phyloP scores from a whole-genome alignment of 2,888 invertebrate genomes.

The Lepidochitona cinerea region DNA sequence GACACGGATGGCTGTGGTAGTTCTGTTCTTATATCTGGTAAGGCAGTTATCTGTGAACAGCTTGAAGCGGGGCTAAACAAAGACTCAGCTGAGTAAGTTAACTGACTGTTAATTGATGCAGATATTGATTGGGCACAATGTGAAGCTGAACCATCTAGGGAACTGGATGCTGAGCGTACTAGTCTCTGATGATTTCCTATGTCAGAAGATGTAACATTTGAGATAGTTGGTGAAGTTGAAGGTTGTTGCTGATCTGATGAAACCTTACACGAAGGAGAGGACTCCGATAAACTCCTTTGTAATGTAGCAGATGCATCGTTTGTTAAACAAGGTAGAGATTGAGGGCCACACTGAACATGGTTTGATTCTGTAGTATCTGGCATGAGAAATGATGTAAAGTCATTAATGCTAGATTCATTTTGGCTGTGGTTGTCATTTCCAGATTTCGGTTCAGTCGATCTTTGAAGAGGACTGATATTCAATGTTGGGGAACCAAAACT shows the following conservation, averaged over 20 bases:
- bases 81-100: conserved; percentile 44
- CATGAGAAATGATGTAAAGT: not conserved
- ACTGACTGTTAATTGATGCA: not conserved
- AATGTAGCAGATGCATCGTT: not conserved
- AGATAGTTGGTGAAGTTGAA: not conserved
- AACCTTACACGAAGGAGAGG: not conserved
- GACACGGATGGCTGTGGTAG: not conserved
- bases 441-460: not conserved
- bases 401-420: not conserved
- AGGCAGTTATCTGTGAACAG: not conserved
- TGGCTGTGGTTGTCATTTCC: not conserved
- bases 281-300: not conserved
- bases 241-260: not conserved
- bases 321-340: not conserved
- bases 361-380: not conserved
- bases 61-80: conserved; percentile 33
- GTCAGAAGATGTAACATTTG: not conserved
- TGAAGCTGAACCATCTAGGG: not conserved
- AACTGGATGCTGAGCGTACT: not conserved
- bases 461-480: not conserved
- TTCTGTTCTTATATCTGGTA: not conserved
- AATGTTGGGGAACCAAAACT: not conserved
- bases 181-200: not conserved
- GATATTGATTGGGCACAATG: not conserved
- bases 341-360: not conserved